A percentile compares a stretch with the other conserved stretches of the same genome.
These are phyloP conservation scores for Phymatocera aterrima DNA, from an alignment of 2,888 invertebrate genomes.

Conservation along the genomic window DNA sequence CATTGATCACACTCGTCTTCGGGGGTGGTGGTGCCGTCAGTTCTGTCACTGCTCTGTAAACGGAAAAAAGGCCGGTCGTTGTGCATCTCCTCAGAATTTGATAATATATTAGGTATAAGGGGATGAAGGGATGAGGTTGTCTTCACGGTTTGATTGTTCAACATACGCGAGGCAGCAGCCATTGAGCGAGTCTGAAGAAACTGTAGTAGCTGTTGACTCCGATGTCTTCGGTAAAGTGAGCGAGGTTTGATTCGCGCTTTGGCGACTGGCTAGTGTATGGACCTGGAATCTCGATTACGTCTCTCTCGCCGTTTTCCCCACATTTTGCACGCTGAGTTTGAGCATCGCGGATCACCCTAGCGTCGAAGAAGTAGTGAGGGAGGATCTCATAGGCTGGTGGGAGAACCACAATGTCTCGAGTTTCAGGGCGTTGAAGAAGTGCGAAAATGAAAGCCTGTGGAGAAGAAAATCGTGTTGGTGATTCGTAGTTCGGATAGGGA, in stretches of 20 bases:
- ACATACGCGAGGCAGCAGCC: conserved; percentile 66
- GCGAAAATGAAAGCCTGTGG: conserved; percentile 80
- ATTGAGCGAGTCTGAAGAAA: conserved; percentile 79
- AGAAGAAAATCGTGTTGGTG: conserved; percentile 48
- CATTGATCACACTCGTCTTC: background rate
- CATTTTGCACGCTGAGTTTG: conserved; percentile 76
- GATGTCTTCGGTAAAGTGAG: conserved; percentile 84
- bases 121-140: background rate
- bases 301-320: background rate
- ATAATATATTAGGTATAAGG: background rate
- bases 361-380: conserved; percentile 84
- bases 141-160: conserved; percentile 53
- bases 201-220: conserved; percentile 82
- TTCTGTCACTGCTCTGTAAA: background rate
- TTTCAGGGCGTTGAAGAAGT: conserved; percentile 80
- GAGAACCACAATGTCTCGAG: conserved; percentile 78
- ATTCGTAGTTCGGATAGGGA: background rate
- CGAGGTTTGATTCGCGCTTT: conserved; percentile 78
- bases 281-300: conserved; percentile 74
- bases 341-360: conserved; percentile 82
- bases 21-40: background rate
- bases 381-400: conserved; percentile 85
- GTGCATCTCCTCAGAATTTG: background rate
- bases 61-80: background rate
- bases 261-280: conserved; percentile 68